Base-by-base conservation (phyloP, 2,113 vertebrate genomes). In the Ictidomys tridecemlineatus region DNA sequence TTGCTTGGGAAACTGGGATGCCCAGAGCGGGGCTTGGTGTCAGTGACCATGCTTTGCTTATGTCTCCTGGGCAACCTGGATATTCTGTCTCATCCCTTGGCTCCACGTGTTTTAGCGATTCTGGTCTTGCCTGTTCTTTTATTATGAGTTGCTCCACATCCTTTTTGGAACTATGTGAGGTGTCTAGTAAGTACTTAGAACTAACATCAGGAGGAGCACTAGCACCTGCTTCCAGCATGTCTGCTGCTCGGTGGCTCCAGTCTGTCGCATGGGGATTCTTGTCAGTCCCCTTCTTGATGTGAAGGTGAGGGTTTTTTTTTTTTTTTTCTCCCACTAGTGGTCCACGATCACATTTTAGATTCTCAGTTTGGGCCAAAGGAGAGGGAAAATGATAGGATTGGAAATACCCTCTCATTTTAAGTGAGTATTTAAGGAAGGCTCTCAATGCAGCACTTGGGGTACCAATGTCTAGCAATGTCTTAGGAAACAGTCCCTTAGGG, bases 51-150 rank as follows among this genome's bases (percentile, higher is more conserved):
- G 0, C 24, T 80, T 58, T 13, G 14, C 72, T 76, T 37, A 30
- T 0, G 1, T 30, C 18, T 73, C 14, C 22, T n/a, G 20, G 2
- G 34, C n/a, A 17, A 9, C 24, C 37, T 18, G 0, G 5, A 30
- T 4, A 12, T 39, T 28, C 61, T 2, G 0, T 10, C 10, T 56
- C 69, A 4, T 10, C 58, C 42, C 58, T 32, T 5, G 28, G 5
- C 11, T 48, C 32, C 77, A 17, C 0, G 0, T 26, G 20, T 56
- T 39, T 11, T 5, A 17, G 30, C 5, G 2, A 85, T 12, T 61
- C 34, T n/a, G 24, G 34, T 26, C 0, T 14, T 51, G 51, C 51
- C 26, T 63, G 8, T 28, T n/a, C 67, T 76, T 61, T 42, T 4
- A 30, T 51, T 45, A 12, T 61, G 12, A 89, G 34, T 0, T 0